Conservation (phyloP, 2,113 vertebrate genomes). For the Taxidea taxus region DNA sequence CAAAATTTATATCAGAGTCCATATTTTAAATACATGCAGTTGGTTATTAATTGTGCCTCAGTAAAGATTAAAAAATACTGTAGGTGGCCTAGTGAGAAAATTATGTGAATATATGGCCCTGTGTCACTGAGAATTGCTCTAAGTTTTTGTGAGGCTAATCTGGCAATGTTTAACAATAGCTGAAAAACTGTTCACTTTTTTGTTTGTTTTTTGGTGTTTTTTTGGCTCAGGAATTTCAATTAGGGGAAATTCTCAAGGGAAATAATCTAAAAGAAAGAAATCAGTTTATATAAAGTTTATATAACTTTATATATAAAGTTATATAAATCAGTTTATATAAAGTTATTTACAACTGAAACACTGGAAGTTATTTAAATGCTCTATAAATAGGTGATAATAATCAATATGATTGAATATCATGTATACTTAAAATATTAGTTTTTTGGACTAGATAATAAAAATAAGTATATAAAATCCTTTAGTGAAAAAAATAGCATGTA, state of each 20-base stretch:
- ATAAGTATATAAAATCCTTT: not conserved
- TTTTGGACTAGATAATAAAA: not conserved
- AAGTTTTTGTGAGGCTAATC: not conserved
- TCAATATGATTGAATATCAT: not conserved
- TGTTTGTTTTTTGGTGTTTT: not conserved
- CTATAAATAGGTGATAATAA: not conserved
- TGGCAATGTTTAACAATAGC: not conserved
- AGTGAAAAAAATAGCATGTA: not conserved
- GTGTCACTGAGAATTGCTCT: not conserved
- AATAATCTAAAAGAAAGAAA: slow-evolving; percentile 1
- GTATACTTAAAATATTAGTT: not conserved
- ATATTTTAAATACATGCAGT: not conserved
- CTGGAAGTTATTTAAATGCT: slow-evolving; percentile 17
- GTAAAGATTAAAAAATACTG: not conserved
- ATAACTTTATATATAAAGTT: too few species aligned
- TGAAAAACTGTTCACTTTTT: not conserved
- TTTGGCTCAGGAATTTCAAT: not conserved
- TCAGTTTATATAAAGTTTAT: not conserved
- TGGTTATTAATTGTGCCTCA: not conserved
- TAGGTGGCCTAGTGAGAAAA: not conserved
- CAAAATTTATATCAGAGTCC: not conserved
- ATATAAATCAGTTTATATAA: not conserved
- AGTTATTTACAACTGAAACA: not conserved
- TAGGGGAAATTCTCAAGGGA: not conserved
- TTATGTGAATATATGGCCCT: not conserved